Evolutionary conservation across 2,888 invertebrate genomes (phyloP).

Genomic region (Meta bourneti): DNA sequence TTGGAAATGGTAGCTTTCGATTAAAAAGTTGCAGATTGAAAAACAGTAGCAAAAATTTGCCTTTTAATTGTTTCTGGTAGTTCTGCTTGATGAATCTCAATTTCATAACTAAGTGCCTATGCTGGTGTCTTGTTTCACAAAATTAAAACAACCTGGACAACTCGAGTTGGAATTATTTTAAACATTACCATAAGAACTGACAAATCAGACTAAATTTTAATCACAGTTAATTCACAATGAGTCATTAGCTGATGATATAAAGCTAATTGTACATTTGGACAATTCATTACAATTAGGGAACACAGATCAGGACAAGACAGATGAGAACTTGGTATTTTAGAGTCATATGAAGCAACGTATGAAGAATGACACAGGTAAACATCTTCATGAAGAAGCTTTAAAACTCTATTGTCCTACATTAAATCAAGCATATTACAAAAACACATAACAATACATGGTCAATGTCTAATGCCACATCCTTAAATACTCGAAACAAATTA

Average conservation of each 20-base stretch:
- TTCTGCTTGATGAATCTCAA: too few species aligned
- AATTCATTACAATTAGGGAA: constrained; percentile 2
- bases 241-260: background rate
- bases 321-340: background rate
- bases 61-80: too few species aligned
- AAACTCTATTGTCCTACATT: background rate
- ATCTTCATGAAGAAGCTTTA: background rate
- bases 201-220: constrained; percentile 26
- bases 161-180: background rate
- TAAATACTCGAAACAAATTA: background rate
- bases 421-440: background rate
- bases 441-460: background rate
- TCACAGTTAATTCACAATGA: constrained; percentile 18
- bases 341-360: background rate
- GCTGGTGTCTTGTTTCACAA: too few species aligned
- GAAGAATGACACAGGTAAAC: background rate
- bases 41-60: too few species aligned
- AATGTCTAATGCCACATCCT: constrained; percentile 37
- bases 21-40: too few species aligned
- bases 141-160: too few species aligned
- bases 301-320: background rate
- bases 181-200: constrained; percentile 12
- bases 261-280: constrained; percentile 2
- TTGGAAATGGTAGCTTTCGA: too few species aligned
- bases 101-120: too few species aligned